These are phyloP conservation scores for Chlorodrepanis virens DNA, from an alignment of 2,113 vertebrate genomes.

Conservation along the genomic window DNA sequence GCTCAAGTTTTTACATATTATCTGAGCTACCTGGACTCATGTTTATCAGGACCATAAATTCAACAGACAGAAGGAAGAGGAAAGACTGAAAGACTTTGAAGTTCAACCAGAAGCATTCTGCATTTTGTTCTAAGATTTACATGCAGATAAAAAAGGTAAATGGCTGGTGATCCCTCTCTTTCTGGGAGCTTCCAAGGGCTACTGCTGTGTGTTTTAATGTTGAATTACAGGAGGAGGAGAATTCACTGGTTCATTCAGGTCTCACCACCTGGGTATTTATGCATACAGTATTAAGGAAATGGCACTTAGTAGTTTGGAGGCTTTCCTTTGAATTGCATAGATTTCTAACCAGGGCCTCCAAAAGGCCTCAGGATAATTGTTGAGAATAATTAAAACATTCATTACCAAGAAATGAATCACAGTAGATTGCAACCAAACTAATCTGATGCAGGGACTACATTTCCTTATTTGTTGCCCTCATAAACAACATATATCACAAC, in stretches of 20 bases:
- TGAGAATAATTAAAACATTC: not conserved
- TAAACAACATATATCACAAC: not conserved
- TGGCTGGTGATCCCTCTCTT: not conserved
- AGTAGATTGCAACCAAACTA: not conserved
- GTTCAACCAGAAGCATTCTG: not conserved
- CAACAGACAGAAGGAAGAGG: not conserved
- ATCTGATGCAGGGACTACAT: not conserved
- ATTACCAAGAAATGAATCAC: not conserved
- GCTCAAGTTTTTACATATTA: not conserved
- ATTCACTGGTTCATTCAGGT: not conserved
- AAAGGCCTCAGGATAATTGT: not conserved
- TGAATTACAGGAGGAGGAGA: not conserved
- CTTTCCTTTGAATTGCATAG: not conserved
- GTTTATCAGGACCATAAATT: not conserved
- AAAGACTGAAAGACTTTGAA: not conserved
- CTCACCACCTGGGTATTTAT: not conserved
- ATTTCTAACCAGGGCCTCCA: not conserved
- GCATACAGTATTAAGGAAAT: not conserved
- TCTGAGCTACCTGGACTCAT: rapidly evolving
- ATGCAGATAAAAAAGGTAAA: not conserved
- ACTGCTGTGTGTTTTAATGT: not conserved
- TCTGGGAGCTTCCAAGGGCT: not conserved
- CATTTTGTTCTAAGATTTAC: not conserved
- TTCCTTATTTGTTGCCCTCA: not conserved
- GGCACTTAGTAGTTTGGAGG: not conserved